phyloP scores from a whole-genome alignment of 2,113 vertebrate species.

The Lucifuga dentata region DNA sequence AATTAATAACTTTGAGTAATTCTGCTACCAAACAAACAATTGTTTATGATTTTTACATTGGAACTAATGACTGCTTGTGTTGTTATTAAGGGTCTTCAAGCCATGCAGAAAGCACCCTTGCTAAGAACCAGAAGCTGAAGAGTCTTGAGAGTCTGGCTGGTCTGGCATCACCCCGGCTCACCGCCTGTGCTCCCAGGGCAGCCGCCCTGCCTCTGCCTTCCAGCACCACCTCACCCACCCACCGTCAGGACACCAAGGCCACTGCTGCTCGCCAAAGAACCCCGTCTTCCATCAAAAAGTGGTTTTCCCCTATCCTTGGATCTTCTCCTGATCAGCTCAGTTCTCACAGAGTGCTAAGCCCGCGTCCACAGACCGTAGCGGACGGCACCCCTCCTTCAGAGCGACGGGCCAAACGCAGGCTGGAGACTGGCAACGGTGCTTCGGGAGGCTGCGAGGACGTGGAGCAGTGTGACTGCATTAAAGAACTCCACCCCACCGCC shows the following conservation, averaged over 20 bases:
- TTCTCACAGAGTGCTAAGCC: constrained; percentile 82
- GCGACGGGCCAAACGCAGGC: constrained; percentile 89
- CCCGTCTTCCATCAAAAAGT: constrained; percentile 86
- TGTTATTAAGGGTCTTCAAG: constrained; percentile 47
- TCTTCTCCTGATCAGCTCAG: constrained; percentile 68
- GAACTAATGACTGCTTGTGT: constrained; percentile 4
- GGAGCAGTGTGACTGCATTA: constrained; percentile 82
- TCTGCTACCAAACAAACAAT: no score
- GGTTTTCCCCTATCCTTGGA: constrained; percentile 84
- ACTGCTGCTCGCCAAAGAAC: constrained; percentile 70
- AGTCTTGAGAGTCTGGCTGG: constrained; percentile 62
- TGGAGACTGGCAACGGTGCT: constrained; percentile 83
- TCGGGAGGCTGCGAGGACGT: constrained; percentile 72
- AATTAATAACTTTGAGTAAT: no score
- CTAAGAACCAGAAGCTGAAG: constrained; percentile 78
- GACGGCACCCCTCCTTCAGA: constrained; percentile 58
- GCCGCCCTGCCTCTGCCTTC: constrained; percentile 90
- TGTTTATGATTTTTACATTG: background rate
- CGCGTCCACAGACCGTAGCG: constrained; percentile 80
- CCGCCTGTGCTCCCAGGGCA: constrained; percentile 85
- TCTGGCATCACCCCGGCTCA: constrained; percentile 84
- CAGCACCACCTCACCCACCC: constrained; percentile 79
- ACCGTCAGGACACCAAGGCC: constrained; percentile 29
- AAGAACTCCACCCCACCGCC: constrained; percentile 80
- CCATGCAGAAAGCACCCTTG: constrained; percentile 81